A percentile compares a stretch with the other conserved stretches of the same genome.
Conservation (phyloP, 1,140 invertebrate genomes). For the Magallana angulata region DNA sequence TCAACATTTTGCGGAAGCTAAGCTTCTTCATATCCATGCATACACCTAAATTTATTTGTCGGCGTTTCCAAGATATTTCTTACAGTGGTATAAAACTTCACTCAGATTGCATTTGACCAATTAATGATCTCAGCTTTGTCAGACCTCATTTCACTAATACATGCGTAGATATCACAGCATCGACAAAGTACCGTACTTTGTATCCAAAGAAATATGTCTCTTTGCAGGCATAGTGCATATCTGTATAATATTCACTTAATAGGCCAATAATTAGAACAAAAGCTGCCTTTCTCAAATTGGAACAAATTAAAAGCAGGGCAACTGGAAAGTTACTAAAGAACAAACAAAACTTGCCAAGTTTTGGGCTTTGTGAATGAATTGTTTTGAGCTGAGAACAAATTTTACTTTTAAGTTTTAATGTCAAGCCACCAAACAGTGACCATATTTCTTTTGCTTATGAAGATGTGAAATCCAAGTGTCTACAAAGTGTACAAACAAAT, state of each 20-base stretch:
- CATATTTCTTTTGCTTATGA: not conserved
- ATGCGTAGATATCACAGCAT: not conserved
- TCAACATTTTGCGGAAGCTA: slow-evolving; percentile 27
- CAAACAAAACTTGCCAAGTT: slow-evolving; percentile 27
- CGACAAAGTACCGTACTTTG: not conserved
- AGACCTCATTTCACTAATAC: not conserved
- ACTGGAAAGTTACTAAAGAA: not conserved
- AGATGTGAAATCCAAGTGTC: not conserved
- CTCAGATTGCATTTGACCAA: slow-evolving; percentile 14
- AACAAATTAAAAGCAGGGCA: not conserved
- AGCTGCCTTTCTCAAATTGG: not conserved
- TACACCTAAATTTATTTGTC: not conserved
- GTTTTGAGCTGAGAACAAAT: not conserved
- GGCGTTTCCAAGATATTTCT: not conserved
- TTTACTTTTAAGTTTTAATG: not conserved
- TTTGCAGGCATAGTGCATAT: not conserved
- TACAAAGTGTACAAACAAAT: not conserved
- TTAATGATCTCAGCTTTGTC: slow-evolving; percentile 16
- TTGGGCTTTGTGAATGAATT: slow-evolving; percentile 27
- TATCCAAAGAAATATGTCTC: not conserved
- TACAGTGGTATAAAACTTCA: slow-evolving; percentile 13
- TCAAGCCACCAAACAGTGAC: too few relatives aligned
- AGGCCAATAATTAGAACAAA: not conserved
- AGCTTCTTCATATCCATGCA: slow-evolving; percentile 23
- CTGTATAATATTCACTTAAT: not conserved